phyloP scores from a whole-genome alignment of 2,888 invertebrate species.

The Zelleria hepariella region DNA sequence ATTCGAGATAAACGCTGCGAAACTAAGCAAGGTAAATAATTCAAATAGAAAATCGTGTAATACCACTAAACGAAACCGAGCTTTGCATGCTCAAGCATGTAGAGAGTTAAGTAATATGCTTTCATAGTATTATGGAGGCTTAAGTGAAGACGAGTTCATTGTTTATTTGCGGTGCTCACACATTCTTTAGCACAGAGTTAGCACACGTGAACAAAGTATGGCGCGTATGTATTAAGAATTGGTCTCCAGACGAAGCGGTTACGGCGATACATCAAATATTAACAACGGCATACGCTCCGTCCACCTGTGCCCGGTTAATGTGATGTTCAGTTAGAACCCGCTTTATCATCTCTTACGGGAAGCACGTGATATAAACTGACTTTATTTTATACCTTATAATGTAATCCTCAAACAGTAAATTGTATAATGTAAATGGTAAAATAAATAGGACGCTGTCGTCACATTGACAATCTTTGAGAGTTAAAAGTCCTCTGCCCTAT shows the following conservation, averaged over 20 bases:
- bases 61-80: neutral
- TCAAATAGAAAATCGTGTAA: too few relatives aligned
- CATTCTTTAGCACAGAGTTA: neutral
- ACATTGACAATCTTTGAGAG: neutral
- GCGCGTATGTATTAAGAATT: conserved; percentile 1
- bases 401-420: neutral
- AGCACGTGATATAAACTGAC: neutral
- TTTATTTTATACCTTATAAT: conserved; percentile 1
- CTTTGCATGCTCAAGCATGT: neutral
- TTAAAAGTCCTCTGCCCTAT: neutral
- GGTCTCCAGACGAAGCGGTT: conserved; percentile 18
- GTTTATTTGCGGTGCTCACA: neutral
- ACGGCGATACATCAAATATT: conserved; percentile 57
- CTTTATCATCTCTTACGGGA: conserved; percentile 4
- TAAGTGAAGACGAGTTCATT: neutral
- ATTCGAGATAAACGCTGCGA: neutral
- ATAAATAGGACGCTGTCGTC: neutral
- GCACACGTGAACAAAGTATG: neutral
- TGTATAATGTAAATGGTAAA: neutral
- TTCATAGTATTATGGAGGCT: neutral
- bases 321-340: conserved; percentile 5
- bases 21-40: too few relatives aligned
- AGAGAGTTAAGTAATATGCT: neutral
- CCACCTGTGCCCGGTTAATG: conserved; percentile 44
- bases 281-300: conserved; percentile 37